phyloP scores from a whole-genome alignment of 2,797 vertebrate species.

The Petrocephalus schoutedeni region DNA sequence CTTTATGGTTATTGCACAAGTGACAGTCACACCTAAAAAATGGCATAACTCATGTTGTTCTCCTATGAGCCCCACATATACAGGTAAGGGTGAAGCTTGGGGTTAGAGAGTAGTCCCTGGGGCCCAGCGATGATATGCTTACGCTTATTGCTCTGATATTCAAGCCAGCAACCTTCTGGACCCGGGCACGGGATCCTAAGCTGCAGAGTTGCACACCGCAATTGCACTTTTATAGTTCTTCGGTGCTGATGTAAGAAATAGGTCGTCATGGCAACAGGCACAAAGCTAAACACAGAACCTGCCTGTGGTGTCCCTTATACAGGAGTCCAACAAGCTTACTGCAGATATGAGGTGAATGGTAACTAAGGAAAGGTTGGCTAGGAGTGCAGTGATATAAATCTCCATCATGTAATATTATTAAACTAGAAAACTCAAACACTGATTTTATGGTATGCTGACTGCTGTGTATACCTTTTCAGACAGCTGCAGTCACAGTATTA shows the following conservation, averaged over 20 bases:
- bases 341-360: slow-evolving; percentile 4
- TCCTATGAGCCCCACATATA: not conserved
- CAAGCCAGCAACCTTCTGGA: not conserved
- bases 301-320: not conserved
- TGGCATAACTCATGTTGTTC: not conserved
- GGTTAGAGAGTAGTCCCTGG: not conserved
- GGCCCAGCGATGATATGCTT: not conserved
- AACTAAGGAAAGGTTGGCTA: not conserved
- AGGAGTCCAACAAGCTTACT: not conserved
- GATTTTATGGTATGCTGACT: not conserved
- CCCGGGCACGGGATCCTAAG: not conserved
- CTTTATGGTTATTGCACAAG: not conserved
- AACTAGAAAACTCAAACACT: not conserved
- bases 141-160: not conserved
- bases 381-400: not conserved
- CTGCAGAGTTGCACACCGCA: not conserved
- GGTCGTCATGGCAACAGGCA: slow-evolving; percentile 27
- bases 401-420: not conserved
- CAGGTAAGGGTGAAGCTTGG: not conserved
- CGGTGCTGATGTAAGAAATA: slow-evolving; percentile 1
- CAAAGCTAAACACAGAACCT: slow-evolving; percentile 20
- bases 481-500: not conserved
- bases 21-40: not conserved
- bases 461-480: not conserved
- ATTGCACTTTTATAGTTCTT: slow-evolving; percentile 27